phyloP scores from a whole-genome alignment of 2,113 vertebrate genomes.

The Boleophthalmus pectinirostris region DNA sequence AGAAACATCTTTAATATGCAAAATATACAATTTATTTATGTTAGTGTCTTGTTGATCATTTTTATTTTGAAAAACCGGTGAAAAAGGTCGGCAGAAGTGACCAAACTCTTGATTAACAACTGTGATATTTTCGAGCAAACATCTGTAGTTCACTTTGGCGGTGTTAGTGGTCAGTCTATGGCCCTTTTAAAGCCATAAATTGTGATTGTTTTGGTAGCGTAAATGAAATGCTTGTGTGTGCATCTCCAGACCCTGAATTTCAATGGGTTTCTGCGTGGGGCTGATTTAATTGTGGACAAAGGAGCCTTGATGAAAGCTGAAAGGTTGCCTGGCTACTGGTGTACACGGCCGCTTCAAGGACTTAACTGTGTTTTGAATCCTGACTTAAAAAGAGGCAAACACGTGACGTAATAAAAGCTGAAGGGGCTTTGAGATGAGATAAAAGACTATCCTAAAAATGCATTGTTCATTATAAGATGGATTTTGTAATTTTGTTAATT shows the following conservation, averaged over 20 bases:
- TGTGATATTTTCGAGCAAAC: no score
- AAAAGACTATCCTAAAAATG: constrained; percentile 14
- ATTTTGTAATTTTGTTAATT: constrained; percentile 7
- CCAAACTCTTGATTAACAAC: no score
- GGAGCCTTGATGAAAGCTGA: constrained; percentile 85
- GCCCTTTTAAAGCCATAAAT: neutral
- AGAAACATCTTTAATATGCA: no score
- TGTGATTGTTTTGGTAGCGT: constrained; percentile 30
- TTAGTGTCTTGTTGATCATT: no score
- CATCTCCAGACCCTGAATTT: constrained; percentile 30
- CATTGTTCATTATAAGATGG: neutral
- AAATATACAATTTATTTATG: no score
- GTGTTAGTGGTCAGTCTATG: neutral
- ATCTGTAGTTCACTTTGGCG: no score
- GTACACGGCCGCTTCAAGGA: constrained; percentile 80
- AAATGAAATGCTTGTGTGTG: constrained; percentile 14
- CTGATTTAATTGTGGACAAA: constrained; percentile 83
- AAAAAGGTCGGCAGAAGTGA: no score
- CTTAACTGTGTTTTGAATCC: constrained; percentile 81
- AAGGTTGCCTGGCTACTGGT: constrained; percentile 89
- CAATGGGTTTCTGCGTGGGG: constrained; percentile 29
- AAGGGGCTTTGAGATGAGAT: constrained; percentile 38
- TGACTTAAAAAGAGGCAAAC: constrained; percentile 62
- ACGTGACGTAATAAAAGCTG: constrained; percentile 37
- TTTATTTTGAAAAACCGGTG: no score